Evolutionary conservation across 2,888 invertebrate species (phyloP).

Genomic region (Aphrophora alni): DNA sequence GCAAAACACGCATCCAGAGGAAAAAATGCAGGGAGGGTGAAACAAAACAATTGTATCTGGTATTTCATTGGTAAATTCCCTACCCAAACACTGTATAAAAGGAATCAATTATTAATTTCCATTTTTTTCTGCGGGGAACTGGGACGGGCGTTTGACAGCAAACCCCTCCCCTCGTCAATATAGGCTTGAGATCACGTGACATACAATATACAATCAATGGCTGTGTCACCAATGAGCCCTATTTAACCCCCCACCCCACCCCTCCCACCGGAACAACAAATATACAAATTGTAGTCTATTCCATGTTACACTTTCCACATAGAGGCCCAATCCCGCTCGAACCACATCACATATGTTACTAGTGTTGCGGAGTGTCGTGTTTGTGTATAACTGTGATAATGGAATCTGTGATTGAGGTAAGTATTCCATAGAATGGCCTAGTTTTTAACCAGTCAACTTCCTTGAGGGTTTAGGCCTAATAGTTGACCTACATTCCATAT

Average conservation of each 20-base stretch:
- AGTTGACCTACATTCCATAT: not conserved
- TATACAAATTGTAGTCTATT: slow-evolving; percentile 39
- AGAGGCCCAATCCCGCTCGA: not conserved
- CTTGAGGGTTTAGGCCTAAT: not conserved
- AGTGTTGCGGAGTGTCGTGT: not conserved
- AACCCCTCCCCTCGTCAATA: slow-evolving; percentile 34
- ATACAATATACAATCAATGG: slow-evolving; percentile 40
- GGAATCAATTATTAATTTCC: slow-evolving; percentile 33
- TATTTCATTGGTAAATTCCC: slow-evolving; percentile 27
- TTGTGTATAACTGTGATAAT: not conserved
- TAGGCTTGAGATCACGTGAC: slow-evolving; percentile 36
- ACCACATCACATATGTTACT: not conserved
- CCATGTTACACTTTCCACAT: not conserved
- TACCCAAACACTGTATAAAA: slow-evolving; percentile 1
- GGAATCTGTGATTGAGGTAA: not conserved
- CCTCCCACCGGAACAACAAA: slow-evolving; percentile 30
- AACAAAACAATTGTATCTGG: slow-evolving; percentile 27
- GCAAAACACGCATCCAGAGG: not conserved
- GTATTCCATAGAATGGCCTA: not conserved
- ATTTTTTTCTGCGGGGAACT: slow-evolving; percentile 25
- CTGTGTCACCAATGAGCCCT: slow-evolving; percentile 40
- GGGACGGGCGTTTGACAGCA: slow-evolving; percentile 22
- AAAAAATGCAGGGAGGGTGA: slow-evolving; percentile 4
- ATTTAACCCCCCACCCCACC: slow-evolving; percentile 22
- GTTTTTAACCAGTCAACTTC: not conserved